phyloP scores from a whole-genome alignment of 2,113 vertebrate genomes.

The Puntigrus tetrazona region DNA sequence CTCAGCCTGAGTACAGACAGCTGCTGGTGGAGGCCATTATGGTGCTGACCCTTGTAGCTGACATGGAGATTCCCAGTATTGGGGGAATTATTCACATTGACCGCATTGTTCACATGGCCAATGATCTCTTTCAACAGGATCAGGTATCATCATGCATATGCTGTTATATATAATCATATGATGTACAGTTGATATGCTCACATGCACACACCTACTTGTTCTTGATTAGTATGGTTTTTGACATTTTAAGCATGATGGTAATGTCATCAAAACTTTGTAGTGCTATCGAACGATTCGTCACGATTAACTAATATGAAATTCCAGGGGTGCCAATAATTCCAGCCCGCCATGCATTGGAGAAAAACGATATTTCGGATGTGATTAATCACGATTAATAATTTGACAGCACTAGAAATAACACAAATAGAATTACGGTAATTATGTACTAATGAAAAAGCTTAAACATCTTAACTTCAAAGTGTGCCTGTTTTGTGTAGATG shows the following conservation, averaged over 20 bases:
- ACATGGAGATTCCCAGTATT: conserved; percentile 86
- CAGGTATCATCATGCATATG: conserved; percentile 77
- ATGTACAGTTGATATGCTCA: neutral
- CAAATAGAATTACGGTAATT: neutral
- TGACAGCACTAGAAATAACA: too few species aligned
- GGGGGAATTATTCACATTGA: conserved; percentile 88
- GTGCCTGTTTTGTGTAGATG: neutral
- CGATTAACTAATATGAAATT: too few species aligned
- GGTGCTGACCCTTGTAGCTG: conserved; percentile 87
- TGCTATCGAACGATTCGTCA: too few species aligned
- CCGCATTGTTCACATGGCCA: conserved; percentile 88
- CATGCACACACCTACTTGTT: neutral
- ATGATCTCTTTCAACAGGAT: conserved; percentile 89
- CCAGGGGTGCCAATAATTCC: too few species aligned
- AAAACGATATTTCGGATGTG: too few species aligned
- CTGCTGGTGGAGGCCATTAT: conserved; percentile 93
- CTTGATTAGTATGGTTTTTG: neutral
- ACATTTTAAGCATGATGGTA: neutral
- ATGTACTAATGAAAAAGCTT: neutral
- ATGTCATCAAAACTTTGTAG: neutral
- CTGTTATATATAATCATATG: neutral
- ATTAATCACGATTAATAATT: too few species aligned
- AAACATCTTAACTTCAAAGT: neutral
- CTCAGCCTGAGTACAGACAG: conserved; percentile 95
- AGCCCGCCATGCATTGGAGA: too few species aligned